Evolutionary conservation across 2,113 vertebrate species (phyloP), one percentile per base, ranked within the genome.

Genomic region (rat (Rattus norvegicus)): DNA sequence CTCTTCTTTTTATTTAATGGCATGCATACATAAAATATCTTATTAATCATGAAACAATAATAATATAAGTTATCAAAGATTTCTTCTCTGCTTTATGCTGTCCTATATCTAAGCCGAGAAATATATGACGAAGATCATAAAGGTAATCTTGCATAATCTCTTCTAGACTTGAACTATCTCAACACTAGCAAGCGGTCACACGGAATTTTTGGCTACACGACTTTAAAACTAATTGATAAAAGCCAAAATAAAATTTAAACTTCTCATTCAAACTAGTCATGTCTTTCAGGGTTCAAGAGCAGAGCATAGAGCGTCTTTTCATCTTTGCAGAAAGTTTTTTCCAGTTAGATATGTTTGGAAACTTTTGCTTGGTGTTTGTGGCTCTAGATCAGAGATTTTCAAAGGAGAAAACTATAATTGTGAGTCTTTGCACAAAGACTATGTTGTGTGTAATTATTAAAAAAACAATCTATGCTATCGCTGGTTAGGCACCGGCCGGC

Each of bases 31-130:
- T 76, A 83, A 72, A 81, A 81, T 8, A 52, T 81, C 22, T 76
- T 87, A 49, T 63, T 90, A 65, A 81, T 72, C 92, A 70, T 90
- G 90, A 84, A 47, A 36, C 26, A 90, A 83, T 59, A 69, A 63
- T n/a, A 90, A 77, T n/a, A 56, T 10, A 65, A 20, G 61, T 67
- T 80, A 80, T 24, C 30, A 33, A 0, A 52, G 36, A 69, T 77
- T 95, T 94, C 28, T 83, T 39, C 65, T 33, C n/a, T 61, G 19
- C 1, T 61, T 10, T 11, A 28, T 47, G 26, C 16, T 43, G 20
- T 92, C 56, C 30, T 65, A 5, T 87, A 65, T 83, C 28, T 14
- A 85, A 8, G 52, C 69, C 36, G 59, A 81, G 83, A 93, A 91
- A 28, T 36, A 65, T 86, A 86, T 72, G 10, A 0, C 10, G 0